Percentiles rank a stretch among this genome's conserved stretches.
These are phyloP conservation scores for Nannoperca australis DNA, from an alignment of 2,797 vertebrate species.

Conservation along the genomic window DNA sequence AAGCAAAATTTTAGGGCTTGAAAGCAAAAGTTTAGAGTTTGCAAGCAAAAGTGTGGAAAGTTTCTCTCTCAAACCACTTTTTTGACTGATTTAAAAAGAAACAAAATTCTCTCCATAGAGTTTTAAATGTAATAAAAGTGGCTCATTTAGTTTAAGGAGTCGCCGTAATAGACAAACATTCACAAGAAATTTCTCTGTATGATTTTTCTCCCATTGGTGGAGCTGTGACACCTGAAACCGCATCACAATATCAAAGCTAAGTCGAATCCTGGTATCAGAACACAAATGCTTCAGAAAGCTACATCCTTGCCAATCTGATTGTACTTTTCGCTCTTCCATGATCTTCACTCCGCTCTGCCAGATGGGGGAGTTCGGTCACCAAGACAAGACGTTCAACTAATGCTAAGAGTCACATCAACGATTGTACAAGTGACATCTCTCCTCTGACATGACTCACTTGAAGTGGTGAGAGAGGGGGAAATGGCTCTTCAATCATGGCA, in stretches of 20 bases:
- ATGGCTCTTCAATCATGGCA: slow-evolving; percentile 27
- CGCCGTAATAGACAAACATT: slow-evolving; percentile 12
- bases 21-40: too few relatives aligned
- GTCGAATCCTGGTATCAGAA: slow-evolving; percentile 54
- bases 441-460: slow-evolving; percentile 31
- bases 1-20: too few relatives aligned
- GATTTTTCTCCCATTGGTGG: slow-evolving; percentile 14
- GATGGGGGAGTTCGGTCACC: slow-evolving; percentile 11
- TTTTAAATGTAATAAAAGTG: slow-evolving; percentile 35
- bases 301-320: slow-evolving; percentile 56
- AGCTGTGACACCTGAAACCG: slow-evolving; percentile 54
- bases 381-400: slow-evolving; percentile 46
- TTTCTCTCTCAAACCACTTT: too few relatives aligned
- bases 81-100: too few relatives aligned
- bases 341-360: slow-evolving; percentile 21
- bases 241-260: slow-evolving; percentile 56
- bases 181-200: slow-evolving; percentile 24
- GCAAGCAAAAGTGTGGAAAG: too few relatives aligned
- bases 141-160: slow-evolving; percentile 37
- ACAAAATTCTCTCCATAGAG: too few relatives aligned
- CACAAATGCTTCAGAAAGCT: slow-evolving; percentile 52
- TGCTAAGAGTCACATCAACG: slow-evolving; percentile 50
- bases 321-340: slow-evolving; percentile 53
- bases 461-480: neutral
- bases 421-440: slow-evolving; percentile 19